Evolutionary conservation across 2,797 vertebrate species (phyloP).

Genomic region (Syndactyla subalaris): DNA sequence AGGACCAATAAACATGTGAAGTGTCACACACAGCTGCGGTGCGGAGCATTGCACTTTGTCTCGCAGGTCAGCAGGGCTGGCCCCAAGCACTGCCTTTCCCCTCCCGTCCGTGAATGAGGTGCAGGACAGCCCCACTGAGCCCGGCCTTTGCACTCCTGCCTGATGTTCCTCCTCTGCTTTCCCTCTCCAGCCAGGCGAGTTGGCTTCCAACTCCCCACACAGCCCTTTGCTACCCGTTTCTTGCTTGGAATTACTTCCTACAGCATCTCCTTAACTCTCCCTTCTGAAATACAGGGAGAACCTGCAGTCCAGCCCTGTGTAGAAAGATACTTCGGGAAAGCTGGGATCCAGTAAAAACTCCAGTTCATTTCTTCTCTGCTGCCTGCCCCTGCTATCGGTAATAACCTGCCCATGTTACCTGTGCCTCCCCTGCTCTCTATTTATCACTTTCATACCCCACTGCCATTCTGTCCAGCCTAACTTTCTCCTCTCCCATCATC

Average conservation of each 20-base stretch:
- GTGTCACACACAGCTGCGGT: neutral
- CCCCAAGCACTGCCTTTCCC: neutral
- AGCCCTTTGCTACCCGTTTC: neutral
- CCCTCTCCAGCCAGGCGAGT: neutral
- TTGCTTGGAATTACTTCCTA: neutral
- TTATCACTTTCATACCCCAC: neutral
- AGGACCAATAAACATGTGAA: neutral
- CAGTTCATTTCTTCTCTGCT: slow-evolving; percentile 6
- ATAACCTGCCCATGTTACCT: neutral
- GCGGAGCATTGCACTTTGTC: neutral
- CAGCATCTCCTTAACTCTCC: neutral
- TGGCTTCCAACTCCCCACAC: neutral
- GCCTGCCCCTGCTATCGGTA: neutral
- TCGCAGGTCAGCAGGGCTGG: neutral
- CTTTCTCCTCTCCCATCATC: slow-evolving; percentile 27
- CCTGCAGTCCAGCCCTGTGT: too few species aligned
- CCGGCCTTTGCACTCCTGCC: neutral
- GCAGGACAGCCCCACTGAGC: neutral
- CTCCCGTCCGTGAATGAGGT: neutral
- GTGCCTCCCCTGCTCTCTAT: neutral
- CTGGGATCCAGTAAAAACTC: neutral
- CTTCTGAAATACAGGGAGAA: neutral
- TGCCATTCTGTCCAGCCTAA: slow-evolving; percentile 27
- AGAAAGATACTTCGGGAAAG: neutral
- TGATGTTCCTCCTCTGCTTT: neutral